Conservation (phyloP, 2,797 vertebrate species). For the Hipposideros larvatus region DNA sequence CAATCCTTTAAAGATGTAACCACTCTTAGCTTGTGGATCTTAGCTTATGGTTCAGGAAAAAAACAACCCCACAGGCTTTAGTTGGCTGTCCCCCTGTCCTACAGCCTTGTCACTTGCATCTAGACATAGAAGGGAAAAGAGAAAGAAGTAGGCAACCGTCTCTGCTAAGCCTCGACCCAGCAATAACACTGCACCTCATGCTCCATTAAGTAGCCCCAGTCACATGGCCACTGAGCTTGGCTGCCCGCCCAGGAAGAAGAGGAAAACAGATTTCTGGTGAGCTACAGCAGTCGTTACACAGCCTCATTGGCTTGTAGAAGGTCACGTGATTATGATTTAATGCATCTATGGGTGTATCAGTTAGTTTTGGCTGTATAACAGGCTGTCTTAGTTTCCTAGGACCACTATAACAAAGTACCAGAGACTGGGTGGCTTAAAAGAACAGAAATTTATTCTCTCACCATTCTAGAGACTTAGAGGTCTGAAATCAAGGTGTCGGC, state of each 20-base stretch:
- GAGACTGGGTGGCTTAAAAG: neutral
- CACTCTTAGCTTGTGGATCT: neutral
- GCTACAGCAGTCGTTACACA: neutral
- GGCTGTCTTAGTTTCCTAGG: neutral
- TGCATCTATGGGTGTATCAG: no score
- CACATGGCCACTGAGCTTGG: no score
- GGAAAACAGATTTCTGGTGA: neutral
- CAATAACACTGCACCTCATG: neutral
- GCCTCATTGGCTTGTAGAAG: neutral
- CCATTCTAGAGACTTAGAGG: neutral
- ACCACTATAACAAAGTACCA: neutral
- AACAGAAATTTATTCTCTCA: neutral
- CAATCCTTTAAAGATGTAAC: neutral
- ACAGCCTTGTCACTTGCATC: neutral
- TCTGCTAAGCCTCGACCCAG: neutral
- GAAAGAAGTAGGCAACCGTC: neutral
- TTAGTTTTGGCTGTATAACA: neutral
- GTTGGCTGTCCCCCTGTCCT: neutral
- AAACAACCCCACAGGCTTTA: neutral
- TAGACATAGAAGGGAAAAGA: neutral
- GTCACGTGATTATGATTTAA: neutral
- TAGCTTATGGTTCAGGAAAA: neutral
- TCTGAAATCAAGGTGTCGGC: neutral
- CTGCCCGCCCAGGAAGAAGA: neutral
- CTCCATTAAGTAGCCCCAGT: neutral